Evolutionary conservation across 2,888 invertebrate species (phyloP).

Genomic region (Ectemnius lituratus): DNA sequence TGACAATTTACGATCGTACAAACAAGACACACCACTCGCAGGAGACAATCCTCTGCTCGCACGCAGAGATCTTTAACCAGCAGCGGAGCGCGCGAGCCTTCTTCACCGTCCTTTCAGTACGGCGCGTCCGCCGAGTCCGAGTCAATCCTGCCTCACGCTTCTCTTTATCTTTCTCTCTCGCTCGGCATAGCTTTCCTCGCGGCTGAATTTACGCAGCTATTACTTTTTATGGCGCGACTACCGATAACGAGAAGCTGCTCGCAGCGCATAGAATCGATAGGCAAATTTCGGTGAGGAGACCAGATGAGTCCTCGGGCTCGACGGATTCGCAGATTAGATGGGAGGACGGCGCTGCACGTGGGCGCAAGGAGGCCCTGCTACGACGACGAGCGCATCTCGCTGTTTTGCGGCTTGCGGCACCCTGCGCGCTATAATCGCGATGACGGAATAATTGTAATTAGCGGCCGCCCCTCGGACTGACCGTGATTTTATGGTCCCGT

Average conservation of each 20-base stretch:
- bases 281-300: no score
- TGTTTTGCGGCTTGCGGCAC: conserved; percentile 5
- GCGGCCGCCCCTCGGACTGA: conserved; percentile 24
- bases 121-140: no score
- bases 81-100: neutral
- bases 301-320: no score
- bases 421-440: conserved; percentile 30
- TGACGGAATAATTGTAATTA: conserved; percentile 45
- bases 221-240: neutral
- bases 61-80: no score
- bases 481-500: conserved; percentile 47
- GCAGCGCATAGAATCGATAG: no score
- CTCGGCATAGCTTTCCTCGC: no score
- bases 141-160: no score
- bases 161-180: no score
- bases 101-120: neutral
- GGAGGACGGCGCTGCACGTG: neutral
- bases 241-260: neutral
- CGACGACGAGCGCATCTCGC: neutral
- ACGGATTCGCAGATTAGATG: neutral
- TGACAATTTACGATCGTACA: conserved; percentile 13
- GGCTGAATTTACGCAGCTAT: neutral
- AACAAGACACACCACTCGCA: neutral
- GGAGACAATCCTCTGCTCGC: neutral
- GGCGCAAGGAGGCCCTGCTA: neutral